phyloP scores from a whole-genome alignment of 92 coral and sea anemone species.

The Palythoa caribaeorum region DNA sequence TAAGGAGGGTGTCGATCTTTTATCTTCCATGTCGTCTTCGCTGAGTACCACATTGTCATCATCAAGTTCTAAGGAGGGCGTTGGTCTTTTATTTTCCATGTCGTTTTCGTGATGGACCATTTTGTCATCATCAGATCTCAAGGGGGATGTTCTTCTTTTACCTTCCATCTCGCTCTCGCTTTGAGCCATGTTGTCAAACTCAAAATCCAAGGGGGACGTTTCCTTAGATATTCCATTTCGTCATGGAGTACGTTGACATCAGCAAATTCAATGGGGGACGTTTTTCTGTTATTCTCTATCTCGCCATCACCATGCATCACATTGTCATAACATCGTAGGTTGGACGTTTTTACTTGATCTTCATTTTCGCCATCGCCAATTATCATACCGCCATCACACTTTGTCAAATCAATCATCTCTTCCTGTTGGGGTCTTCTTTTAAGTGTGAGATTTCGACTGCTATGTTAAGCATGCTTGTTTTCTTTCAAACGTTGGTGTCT shows the following conservation, averaged over 20 bases:
- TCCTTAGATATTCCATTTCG: neutral
- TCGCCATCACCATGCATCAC: conserved; percentile 13
- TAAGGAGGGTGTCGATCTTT: neutral
- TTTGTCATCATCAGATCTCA: neutral
- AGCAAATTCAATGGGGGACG: neutral
- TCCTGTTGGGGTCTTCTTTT: neutral
- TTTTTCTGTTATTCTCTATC: neutral
- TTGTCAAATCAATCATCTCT: neutral
- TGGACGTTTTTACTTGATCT: conserved; percentile 17
- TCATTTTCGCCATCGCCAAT: conserved; percentile 13
- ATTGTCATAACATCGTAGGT: neutral
- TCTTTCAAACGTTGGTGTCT: neutral
- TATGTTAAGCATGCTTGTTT: neutral
- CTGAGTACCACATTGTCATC: neutral
- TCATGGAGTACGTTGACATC: neutral
- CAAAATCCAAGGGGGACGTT: neutral
- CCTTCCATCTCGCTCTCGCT: neutral
- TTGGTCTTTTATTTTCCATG: neutral
- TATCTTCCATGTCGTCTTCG: neutral
- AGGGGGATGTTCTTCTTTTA: neutral
- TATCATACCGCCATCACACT: neutral
- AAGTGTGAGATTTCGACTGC: neutral
- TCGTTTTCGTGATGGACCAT: neutral
- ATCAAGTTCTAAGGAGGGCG: neutral
- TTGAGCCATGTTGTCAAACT: neutral